Conservation (phyloP, 2,113 vertebrate genomes). For the Egretta garzetta region DNA sequence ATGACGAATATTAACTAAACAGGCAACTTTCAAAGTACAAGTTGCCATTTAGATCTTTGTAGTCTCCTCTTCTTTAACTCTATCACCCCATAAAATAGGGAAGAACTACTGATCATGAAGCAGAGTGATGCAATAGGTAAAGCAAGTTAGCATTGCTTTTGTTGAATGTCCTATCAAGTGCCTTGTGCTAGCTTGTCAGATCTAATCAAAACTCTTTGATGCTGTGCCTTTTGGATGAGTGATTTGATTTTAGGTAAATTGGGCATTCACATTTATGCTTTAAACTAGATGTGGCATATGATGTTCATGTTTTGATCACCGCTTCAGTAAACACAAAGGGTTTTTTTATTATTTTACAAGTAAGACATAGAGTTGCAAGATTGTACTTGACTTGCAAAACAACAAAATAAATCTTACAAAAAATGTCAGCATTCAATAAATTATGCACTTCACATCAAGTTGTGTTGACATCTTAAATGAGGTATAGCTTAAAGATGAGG, state of each 20-base stretch:
- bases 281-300: conserved; percentile 28
- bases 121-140: background rate
- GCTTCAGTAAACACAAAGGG: conserved; percentile 5
- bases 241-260: conserved; percentile 53
- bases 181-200: background rate
- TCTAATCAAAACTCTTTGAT: conserved; percentile 26
- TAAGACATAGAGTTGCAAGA: background rate
- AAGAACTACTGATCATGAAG: background rate
- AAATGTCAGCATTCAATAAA: conserved; percentile 31
- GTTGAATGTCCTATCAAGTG: background rate
- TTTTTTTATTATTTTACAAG: background rate
- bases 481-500: conserved; percentile 38
- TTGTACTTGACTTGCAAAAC: conserved; percentile 41
- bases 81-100: background rate
- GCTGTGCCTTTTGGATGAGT: conserved; percentile 4
- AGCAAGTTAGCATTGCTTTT: background rate
- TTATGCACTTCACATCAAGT: background rate
- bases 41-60: background rate
- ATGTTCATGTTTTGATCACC: conserved; percentile 41
- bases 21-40: background rate
- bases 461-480: conserved; percentile 9
- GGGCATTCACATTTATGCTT: conserved; percentile 22
- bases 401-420: conserved; percentile 53
- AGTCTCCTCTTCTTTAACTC: background rate
- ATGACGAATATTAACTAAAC: background rate